Evolutionary conservation across 2,113 vertebrate species (phyloP).

Genomic region (human (Homo sapiens)): GRCh38 chr2:25321001-25321500

Average conservation of each 20-base stretch:
- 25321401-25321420: background rate
- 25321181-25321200: background rate
- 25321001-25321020: too few relatives aligned
- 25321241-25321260: background rate
- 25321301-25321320: background rate
- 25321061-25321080: too few relatives aligned
- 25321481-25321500: background rate
- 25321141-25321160: background rate
- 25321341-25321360: background rate
- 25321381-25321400: background rate
- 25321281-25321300: background rate
- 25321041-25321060: too few relatives aligned
- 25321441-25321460: background rate
- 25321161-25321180: background rate
- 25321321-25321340: background rate
- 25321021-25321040: too few relatives aligned
- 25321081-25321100: too few relatives aligned
- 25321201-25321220: background rate
- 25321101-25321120: too few relatives aligned
- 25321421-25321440: background rate
- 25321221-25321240: background rate
- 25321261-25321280: background rate
- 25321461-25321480: background rate
- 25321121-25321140: too few relatives aligned
- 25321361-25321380: background rate